A percentile compares a stretch with the other conserved stretches of the same genome.
Evolutionary conservation across 1,140 invertebrate species (phyloP).

Genomic region (Anastrepha obliqua): DNA sequence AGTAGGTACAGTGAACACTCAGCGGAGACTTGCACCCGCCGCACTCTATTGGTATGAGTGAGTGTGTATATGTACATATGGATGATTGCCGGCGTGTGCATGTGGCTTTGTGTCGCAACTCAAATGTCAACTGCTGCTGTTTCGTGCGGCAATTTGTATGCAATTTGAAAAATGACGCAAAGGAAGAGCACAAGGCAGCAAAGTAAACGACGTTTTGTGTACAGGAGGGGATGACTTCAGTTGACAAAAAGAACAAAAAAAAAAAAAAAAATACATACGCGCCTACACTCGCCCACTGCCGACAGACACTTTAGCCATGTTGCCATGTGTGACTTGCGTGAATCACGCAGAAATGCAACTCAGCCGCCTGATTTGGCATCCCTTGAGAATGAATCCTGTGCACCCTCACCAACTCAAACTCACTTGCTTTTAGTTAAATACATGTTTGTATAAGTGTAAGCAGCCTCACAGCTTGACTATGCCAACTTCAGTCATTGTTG

Average conservation of each 20-base stretch:
- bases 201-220: background rate
- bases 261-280: background rate
- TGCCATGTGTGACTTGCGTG: background rate
- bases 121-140: slow-evolving; percentile 57
- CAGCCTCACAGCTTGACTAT: background rate
- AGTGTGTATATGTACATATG: background rate
- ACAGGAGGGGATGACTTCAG: background rate
- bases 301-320: background rate
- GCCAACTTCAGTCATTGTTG: background rate
- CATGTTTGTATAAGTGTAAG: background rate
- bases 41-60: background rate
- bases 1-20: background rate
- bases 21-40: background rate
- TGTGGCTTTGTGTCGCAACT: background rate
- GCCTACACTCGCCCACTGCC: background rate
- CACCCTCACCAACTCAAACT: background rate
- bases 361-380: background rate
- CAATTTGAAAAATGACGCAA: slow-evolving; percentile 54
- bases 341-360: background rate
- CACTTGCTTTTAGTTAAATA: background rate
- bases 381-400: too few relatives aligned
- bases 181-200: slow-evolving; percentile 18
- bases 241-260: background rate
- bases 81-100: too few relatives aligned
- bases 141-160: slow-evolving; percentile 57